Evolutionary conservation across 2,888 invertebrate species (phyloP).

Genomic region (Nudaria mundana): DNA sequence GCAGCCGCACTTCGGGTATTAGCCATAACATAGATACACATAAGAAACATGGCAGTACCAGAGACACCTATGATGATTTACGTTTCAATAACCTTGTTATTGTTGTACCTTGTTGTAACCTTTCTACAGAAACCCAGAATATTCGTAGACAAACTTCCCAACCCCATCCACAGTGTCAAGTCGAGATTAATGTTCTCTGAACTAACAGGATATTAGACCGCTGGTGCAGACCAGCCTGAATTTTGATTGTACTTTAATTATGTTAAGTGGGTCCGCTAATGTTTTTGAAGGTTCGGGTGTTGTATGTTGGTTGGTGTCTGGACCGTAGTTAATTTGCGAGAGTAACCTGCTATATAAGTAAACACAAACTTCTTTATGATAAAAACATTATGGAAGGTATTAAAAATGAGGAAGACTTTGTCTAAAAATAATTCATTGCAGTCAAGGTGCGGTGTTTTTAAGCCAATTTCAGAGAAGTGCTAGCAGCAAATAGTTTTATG

Average conservation of each 20-base stretch:
- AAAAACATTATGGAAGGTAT: too few relatives aligned
- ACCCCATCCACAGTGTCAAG: conserved; percentile 24
- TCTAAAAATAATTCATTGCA: too few relatives aligned
- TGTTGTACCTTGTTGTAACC: too few relatives aligned
- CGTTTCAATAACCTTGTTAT: conserved; percentile 3
- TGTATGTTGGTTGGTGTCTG: background rate
- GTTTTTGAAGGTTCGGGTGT: conserved; percentile 1
- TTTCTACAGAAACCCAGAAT: too few relatives aligned
- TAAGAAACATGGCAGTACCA: too few relatives aligned
- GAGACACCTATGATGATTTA: conserved; percentile 4
- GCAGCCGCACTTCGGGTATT: too few relatives aligned
- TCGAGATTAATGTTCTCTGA: conserved; percentile 41
- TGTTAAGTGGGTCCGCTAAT: conserved; percentile 20
- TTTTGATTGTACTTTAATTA: conserved; percentile 35
- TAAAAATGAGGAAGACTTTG: too few relatives aligned
- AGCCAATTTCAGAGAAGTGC: too few relatives aligned
- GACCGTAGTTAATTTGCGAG: background rate
- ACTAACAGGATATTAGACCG: conserved; percentile 44
- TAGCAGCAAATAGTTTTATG: too few relatives aligned
- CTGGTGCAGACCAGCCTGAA: conserved; percentile 23
- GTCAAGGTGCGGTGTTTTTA: too few relatives aligned
- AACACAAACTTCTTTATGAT: background rate
- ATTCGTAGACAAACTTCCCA: too few relatives aligned
- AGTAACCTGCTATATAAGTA: background rate
- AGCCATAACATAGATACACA: too few relatives aligned